Evolutionary conservation across 2,888 invertebrate genomes (phyloP).

Genomic region (Pseudoips prasinana): DNA sequence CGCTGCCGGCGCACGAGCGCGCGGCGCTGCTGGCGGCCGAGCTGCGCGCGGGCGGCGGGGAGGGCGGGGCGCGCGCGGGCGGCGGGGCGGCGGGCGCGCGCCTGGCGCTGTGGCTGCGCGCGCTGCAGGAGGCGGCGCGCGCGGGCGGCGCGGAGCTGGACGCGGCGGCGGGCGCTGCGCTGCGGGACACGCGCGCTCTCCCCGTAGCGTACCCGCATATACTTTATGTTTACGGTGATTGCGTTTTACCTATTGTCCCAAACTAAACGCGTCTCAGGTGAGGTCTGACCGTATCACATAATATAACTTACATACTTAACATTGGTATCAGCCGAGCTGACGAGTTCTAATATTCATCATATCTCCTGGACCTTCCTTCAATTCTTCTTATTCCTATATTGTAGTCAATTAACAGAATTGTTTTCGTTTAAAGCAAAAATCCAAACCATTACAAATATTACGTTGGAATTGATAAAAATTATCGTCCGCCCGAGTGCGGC

Average conservation of each 20-base stretch:
- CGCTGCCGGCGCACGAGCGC: constrained; percentile 17
- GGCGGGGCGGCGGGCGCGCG: constrained; percentile 19
- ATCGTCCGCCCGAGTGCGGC: background rate
- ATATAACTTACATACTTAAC: no score
- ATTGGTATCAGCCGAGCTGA: no score
- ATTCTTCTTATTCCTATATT: no score
- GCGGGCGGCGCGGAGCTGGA: constrained; percentile 24
- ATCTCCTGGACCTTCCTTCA: no score
- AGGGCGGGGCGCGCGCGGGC: constrained; percentile 15
- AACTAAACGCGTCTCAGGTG: background rate
- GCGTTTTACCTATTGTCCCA: background rate
- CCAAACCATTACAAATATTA: no score
- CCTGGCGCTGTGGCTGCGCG: constrained; percentile 46
- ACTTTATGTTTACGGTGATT: constrained; percentile 48
- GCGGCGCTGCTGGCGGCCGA: constrained; percentile 24
- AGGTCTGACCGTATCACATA: background rate
- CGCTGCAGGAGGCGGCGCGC: constrained; percentile 34
- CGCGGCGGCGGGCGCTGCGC: constrained; percentile 26
- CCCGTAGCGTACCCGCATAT: constrained; percentile 48
- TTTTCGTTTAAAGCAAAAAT: no score
- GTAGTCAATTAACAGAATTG: no score
- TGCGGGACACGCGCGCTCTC: constrained; percentile 28
- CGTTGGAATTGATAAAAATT: no score
- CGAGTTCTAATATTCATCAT: no score
- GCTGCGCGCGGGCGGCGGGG: constrained; percentile 7